Conservation (phyloP, 2,888 invertebrate species). For the Argyresthia goedartella region DNA sequence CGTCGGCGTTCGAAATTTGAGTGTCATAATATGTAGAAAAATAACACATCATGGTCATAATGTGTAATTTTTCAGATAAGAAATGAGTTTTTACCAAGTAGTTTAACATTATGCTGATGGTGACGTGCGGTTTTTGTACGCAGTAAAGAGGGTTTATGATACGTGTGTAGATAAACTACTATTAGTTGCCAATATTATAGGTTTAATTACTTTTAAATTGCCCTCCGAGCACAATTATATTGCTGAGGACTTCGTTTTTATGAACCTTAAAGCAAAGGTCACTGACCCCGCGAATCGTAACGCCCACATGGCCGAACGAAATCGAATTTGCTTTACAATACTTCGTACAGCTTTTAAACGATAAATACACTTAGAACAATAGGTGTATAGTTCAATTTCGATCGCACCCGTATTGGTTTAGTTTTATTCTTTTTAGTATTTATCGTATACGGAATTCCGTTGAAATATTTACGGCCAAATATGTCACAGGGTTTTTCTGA, state of each 20-base stretch:
- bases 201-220: neutral
- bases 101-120: too few relatives aligned
- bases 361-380: neutral
- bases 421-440: neutral
- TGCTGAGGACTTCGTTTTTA: neutral
- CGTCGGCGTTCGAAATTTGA: too few relatives aligned
- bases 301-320: slow-evolving; percentile 4
- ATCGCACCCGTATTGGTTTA: neutral
- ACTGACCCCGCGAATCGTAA: slow-evolving; percentile 2
- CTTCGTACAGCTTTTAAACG: neutral
- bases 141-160: too few relatives aligned
- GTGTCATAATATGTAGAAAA: too few relatives aligned
- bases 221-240: neutral
- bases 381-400: slow-evolving; percentile 2
- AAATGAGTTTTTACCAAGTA: too few relatives aligned
- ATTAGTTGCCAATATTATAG: neutral
- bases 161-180: too few relatives aligned
- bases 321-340: slow-evolving; percentile 2
- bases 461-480: slow-evolving; percentile 20
- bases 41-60: too few relatives aligned
- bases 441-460: slow-evolving; percentile 13
- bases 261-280: slow-evolving; percentile 4
- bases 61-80: too few relatives aligned
- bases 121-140: too few relatives aligned
- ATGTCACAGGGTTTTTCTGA: slow-evolving; percentile 11